Base-by-base conservation (phyloP, 2,888 invertebrate species). In the Euclidia mi region DNA sequence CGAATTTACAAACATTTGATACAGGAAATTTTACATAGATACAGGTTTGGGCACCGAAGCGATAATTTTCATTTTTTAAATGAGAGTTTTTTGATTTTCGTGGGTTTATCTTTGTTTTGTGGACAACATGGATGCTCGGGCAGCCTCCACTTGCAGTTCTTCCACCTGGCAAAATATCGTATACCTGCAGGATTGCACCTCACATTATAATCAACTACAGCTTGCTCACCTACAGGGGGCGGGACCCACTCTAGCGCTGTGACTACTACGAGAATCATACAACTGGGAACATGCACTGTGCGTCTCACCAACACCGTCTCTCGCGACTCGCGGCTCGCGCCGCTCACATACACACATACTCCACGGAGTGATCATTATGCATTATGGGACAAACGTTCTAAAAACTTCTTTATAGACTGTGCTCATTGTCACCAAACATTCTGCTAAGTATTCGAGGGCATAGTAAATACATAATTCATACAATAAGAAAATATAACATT, bases 121-220 rank as follows among this genome's bases (percentile, higher is more conserved):
- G 92, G 95, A 95, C 94, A 95, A 95, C 94, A 96, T 94, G 91
- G 95, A 94, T 90, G 95, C 95, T 94, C 96, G 95, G 91, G 96
- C 95, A 92, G 95, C 96, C 95, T 96, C 96, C 93, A 96, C 96
- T 95, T 97, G 96, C 95, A 96, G 96, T 95, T 97, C 97, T 95
- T 97, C 97, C 96, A 97, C 96, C 96, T 97, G 97, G 95, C 96
- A 97, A 96, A 97, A 97, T 95, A 97, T 96, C 95, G 97, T 96
- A 95, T 97, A 97, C 96, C 96, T 96, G 95, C 94, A 94, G 94
- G 94, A 94, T 94, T 94, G 93, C 90, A 94, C 93, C 93, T 92
- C 81, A 93, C 78, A 93, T 94, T 94, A 94, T 94, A 93, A 92
- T 94, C 86, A 92, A 87, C 94, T 94, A 94, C 93, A 86, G 90